phyloP scores from a whole-genome alignment of 2,113 vertebrate genomes.

The Ptyas mucosa region DNA sequence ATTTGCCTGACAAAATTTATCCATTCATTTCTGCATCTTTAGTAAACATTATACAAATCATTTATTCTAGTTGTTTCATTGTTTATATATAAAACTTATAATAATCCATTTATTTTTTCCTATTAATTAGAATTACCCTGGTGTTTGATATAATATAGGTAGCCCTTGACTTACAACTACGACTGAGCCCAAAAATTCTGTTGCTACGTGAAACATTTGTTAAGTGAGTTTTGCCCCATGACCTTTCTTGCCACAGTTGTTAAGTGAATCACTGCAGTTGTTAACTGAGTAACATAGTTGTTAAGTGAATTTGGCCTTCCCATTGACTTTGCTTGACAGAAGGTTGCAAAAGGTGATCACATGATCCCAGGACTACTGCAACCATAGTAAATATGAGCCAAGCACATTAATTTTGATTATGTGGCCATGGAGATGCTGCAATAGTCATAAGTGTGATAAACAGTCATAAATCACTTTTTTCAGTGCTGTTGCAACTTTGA shows the following conservation, averaged over 20 bases:
- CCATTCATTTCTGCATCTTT: neutral
- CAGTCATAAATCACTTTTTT: neutral
- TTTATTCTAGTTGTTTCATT: neutral
- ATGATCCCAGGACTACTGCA: neutral
- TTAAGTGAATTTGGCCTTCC: neutral
- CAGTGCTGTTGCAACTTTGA: neutral
- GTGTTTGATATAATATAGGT: neutral
- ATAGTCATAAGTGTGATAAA: neutral
- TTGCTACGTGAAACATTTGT: neutral
- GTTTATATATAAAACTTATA: neutral
- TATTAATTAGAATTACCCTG: neutral
- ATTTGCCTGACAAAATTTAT: neutral
- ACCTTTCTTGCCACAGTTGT: neutral
- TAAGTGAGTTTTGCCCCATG: neutral
- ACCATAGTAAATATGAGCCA: neutral
- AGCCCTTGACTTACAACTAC: neutral
- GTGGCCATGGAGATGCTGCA: neutral
- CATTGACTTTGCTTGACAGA: neutral
- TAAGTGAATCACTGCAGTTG: neutral
- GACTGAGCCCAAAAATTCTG: neutral
- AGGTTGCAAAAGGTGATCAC: neutral
- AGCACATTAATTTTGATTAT: neutral
- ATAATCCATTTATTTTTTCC: neutral
- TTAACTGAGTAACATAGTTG: neutral
- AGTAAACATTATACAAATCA: neutral